Percentiles rank a stretch among this genome's conserved stretches.
Evolutionary conservation across 1,140 invertebrate species (phyloP).

Genomic region (Forficula auricularia): DNA sequence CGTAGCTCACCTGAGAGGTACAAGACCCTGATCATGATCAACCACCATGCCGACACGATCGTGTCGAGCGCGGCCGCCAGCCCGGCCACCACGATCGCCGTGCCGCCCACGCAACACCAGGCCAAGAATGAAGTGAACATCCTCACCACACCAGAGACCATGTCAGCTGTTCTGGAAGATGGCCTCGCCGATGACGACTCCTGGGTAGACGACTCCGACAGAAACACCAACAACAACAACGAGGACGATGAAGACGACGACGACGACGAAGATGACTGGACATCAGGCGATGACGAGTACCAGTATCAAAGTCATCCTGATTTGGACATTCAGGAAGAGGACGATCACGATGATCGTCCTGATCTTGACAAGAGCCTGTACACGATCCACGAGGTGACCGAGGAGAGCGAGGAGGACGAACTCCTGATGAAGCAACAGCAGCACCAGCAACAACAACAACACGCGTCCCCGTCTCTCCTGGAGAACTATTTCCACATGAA

Average conservation of each 20-base stretch:
- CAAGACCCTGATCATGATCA: too few relatives aligned
- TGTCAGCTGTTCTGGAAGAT: constrained; percentile 56
- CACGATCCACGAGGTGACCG: constrained; percentile 85
- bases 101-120: constrained; percentile 6
- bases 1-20: too few relatives aligned
- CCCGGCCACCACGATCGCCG: background rate
- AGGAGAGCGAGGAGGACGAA: constrained; percentile 70
- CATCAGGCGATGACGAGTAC: constrained; percentile 30
- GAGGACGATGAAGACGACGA: constrained; percentile 37
- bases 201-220: constrained; percentile 67
- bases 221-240: constrained; percentile 26
- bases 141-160: constrained; percentile 40
- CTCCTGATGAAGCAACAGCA: constrained; percentile 28
- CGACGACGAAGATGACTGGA: constrained; percentile 30
- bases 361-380: constrained; percentile 77
- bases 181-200: constrained; percentile 71
- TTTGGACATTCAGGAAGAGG: constrained; percentile 47
- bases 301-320: constrained; percentile 24
- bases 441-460: constrained; percentile 18
- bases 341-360: constrained; percentile 60
- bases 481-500: too few relatives aligned
- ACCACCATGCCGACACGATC: too few relatives aligned
- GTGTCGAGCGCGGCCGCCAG: background rate
- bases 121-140: constrained; percentile 34
- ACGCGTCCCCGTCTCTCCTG: too few relatives aligned